A percentile compares a stretch with the other conserved stretches of the same genome.
These are phyloP conservation scores for Barypeithes pellucidus DNA, from an alignment of 2,888 invertebrate species.

Conservation along the genomic window DNA sequence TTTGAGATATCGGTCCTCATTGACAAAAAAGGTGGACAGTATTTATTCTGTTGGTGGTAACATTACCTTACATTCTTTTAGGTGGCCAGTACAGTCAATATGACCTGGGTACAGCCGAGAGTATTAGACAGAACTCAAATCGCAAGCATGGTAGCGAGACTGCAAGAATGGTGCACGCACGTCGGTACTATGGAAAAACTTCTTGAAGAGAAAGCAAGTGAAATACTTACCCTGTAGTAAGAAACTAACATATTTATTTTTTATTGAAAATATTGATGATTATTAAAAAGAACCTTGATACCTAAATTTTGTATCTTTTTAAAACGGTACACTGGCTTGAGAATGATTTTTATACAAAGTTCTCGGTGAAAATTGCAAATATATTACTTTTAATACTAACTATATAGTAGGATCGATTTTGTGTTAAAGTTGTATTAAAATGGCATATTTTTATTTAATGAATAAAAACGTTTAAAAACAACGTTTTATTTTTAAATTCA, in stretches of 20 bases:
- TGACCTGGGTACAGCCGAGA: slow-evolving; percentile 91
- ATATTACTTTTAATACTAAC: not conserved
- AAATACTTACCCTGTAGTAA: slow-evolving; percentile 80
- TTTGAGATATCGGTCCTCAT: too few species aligned
- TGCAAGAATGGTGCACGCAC: slow-evolving; percentile 83
- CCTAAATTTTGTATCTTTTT: too few species aligned
- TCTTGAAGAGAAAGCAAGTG: slow-evolving; percentile 83
- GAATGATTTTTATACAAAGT: slow-evolving; percentile 3
- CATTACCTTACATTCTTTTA: slow-evolving; percentile 54
- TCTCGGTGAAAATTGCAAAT: not conserved
- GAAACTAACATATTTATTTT: slow-evolving; percentile 4
- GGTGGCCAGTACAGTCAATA: slow-evolving; percentile 78
- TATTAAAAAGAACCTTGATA: not conserved
- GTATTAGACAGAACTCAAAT: slow-evolving; percentile 83
- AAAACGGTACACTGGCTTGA: not conserved
- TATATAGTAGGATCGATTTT: not conserved
- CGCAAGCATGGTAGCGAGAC: slow-evolving; percentile 79
- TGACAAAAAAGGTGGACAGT: not conserved
- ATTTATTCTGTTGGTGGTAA: not conserved
- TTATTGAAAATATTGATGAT: not conserved
- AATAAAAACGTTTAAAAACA: not conserved
- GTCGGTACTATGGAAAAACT: slow-evolving; percentile 82
- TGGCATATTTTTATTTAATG: not conserved
- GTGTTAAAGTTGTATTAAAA: slow-evolving; percentile 2
- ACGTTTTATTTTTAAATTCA: not conserved